phyloP scores from a whole-genome alignment of 1,140 invertebrate genomes.

The Zaprionus kolodkinae region DNA sequence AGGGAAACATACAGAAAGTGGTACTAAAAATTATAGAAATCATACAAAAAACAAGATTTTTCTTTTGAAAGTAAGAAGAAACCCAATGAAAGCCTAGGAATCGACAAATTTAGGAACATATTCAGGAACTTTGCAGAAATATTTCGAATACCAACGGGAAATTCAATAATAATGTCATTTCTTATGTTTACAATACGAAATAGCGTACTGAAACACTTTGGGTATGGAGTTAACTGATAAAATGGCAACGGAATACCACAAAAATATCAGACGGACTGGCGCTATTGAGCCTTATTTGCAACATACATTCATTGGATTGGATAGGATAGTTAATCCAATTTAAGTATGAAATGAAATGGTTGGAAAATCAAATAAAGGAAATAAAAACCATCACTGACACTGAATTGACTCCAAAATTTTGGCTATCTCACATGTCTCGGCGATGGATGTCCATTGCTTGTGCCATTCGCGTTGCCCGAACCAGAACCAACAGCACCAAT shows the following conservation, averaged over 20 bases:
- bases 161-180: constrained; percentile 3
- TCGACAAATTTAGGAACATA: constrained; percentile 5
- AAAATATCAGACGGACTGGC: constrained; percentile 2
- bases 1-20: constrained; percentile 10
- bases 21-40: constrained; percentile 2
- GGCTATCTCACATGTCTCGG: constrained; percentile 85
- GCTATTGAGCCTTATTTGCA: not conserved
- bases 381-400: constrained; percentile 84
- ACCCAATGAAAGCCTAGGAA: not conserved
- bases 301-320: constrained; percentile 2
- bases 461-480: constrained; percentile 52
- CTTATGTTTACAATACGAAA: not conserved
- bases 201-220: not conserved
- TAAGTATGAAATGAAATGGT: constrained; percentile 59
- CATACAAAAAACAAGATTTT: not conserved
- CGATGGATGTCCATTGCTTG: constrained; percentile 77
- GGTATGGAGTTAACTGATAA: not conserved
- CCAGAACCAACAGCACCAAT: constrained; percentile 23
- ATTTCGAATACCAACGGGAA: not conserved
- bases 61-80: not conserved
- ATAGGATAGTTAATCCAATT: constrained; percentile 9
- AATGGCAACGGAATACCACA: not conserved
- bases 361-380: constrained; percentile 72
- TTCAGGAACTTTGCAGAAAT: not conserved
- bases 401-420: constrained; percentile 85